phyloP scores from a whole-genome alignment of 2,888 invertebrate genomes.

The Neocrepidodera transversa region DNA sequence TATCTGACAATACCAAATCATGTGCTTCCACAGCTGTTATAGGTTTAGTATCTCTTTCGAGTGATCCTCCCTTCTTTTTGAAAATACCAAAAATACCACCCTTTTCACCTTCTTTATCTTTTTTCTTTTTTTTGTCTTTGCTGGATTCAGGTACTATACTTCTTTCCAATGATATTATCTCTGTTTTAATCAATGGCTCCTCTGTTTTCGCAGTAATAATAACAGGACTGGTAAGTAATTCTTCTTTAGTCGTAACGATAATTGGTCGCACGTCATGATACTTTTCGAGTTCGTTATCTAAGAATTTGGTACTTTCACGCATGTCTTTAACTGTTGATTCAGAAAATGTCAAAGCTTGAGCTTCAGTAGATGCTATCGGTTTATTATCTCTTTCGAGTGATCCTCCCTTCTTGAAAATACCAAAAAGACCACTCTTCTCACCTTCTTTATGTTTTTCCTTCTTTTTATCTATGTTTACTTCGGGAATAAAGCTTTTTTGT shows the following conservation, averaged over 20 bases:
- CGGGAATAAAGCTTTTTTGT: not conserved
- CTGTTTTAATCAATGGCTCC: not conserved
- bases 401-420: slow-evolving; percentile 25
- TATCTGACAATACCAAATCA: slow-evolving; percentile 30
- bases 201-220: not conserved
- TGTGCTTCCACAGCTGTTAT: slow-evolving; percentile 5
- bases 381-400: slow-evolving; percentile 19
- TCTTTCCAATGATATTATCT: not conserved
- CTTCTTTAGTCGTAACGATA: not conserved
- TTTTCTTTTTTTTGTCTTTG: slow-evolving; percentile 10
- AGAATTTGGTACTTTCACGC: slow-evolving; percentile 32
- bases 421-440: slow-evolving; percentile 17
- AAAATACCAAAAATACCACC: slow-evolving; percentile 45
- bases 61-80: slow-evolving; percentile 46
- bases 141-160: not conserved
- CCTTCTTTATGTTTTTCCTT: slow-evolving; percentile 15
- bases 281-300: slow-evolving; percentile 41
- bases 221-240: not conserved
- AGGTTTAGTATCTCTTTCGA: slow-evolving; percentile 33
- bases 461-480: not conserved
- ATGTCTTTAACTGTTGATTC: slow-evolving; percentile 25
- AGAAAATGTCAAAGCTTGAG: slow-evolving; percentile 6
- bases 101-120: slow-evolving; percentile 11
- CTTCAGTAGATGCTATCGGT: slow-evolving; percentile 1
- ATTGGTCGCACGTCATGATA: slow-evolving; percentile 44